phyloP scores from a whole-genome alignment of 2,797 vertebrate species.

The Pagetopsis macropterus region DNA sequence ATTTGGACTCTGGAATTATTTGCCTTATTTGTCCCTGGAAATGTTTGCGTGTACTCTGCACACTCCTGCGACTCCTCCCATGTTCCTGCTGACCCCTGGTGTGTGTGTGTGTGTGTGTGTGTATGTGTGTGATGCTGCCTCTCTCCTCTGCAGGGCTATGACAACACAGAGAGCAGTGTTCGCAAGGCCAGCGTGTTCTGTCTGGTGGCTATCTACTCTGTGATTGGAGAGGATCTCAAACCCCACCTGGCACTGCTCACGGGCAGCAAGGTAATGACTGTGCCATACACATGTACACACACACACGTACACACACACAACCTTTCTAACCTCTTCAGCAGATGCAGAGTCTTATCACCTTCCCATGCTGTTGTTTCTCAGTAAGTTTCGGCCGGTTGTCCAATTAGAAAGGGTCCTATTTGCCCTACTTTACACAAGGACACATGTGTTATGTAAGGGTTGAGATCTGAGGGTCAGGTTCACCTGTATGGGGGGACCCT shows the following conservation, averaged over 20 bases:
- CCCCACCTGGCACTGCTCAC: constrained; percentile 96
- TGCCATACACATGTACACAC: not conserved
- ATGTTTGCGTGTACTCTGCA: constrained; percentile 72
- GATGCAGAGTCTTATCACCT: constrained; percentile 56
- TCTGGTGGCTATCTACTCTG: constrained; percentile 97
- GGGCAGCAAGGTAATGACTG: constrained; percentile 92
- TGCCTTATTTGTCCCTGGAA: constrained; percentile 79
- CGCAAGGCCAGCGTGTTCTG: constrained; percentile 99
- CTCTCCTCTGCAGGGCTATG: constrained; percentile 88
- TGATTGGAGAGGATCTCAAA: constrained; percentile 98
- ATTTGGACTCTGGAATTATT: constrained; percentile 69
- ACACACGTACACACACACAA: not conserved
- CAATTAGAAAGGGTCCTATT: constrained; percentile 34
- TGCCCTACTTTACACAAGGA: constrained; percentile 22
- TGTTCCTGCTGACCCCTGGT: constrained; percentile 18
- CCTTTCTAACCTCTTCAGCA: constrained; percentile 19
- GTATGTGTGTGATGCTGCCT: constrained; percentile 34
- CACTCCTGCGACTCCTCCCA: constrained; percentile 43
- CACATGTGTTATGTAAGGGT: constrained; percentile 49
- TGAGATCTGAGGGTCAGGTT: constrained; percentile 26
- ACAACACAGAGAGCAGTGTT: constrained; percentile 98
- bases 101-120: not conserved
- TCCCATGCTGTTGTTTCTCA: constrained; percentile 49
- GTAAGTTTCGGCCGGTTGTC: constrained; percentile 34
- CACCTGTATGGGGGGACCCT: constrained; percentile 1